Conservation (phyloP, 2,113 vertebrate genomes). For the Prietella phreatophila region DNA sequence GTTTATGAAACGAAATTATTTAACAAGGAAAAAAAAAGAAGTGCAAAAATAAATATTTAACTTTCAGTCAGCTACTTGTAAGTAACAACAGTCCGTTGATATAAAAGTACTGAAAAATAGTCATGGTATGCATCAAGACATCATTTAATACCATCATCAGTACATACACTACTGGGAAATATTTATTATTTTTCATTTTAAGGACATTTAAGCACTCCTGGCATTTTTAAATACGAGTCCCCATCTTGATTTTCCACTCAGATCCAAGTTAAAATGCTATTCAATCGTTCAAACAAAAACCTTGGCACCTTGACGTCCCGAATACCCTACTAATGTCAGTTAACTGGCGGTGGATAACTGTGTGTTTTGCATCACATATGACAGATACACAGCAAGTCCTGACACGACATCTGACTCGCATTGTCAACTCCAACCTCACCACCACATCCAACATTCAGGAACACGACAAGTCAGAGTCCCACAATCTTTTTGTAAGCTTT, state of each 20-base stretch:
- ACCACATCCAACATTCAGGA: slow-evolving; percentile 14
- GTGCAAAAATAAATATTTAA: not conserved
- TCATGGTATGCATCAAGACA: not conserved
- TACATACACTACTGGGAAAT: not conserved
- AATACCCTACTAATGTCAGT: not conserved
- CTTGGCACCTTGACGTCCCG: not conserved
- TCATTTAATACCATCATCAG: not conserved
- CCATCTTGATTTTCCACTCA: not conserved
- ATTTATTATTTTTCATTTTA: not conserved
- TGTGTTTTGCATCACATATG: not conserved
- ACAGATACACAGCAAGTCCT: slow-evolving; percentile 7
- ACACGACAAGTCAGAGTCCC: slow-evolving; percentile 3
- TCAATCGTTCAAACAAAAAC: not conserved
- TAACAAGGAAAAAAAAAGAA: not conserved
- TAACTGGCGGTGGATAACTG: not conserved
- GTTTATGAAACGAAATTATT: not conserved
- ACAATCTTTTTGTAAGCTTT: not conserved
- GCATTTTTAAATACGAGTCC: not conserved
- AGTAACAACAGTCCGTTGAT: no score
- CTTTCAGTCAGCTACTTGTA: not conserved
- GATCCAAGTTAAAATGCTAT: not conserved
- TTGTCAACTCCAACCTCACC: not conserved
- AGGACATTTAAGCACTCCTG: not conserved
- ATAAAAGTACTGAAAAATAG: not conserved
- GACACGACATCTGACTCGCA: slow-evolving; percentile 33